Conservation (phyloP, 2,113 vertebrate species). For the Menidia beryllina region DNA sequence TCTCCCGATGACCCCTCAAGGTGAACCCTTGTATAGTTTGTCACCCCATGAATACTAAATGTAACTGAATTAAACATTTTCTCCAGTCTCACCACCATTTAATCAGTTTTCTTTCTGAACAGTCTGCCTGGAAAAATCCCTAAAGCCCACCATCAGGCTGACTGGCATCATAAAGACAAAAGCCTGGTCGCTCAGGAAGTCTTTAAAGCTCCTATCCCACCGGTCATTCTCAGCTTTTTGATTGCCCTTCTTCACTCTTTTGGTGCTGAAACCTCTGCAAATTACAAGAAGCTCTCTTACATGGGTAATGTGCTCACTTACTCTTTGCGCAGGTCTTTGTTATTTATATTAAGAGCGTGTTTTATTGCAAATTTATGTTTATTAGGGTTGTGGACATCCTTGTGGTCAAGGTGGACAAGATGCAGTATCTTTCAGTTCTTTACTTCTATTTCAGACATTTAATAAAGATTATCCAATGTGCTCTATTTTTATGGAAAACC, state of each 20-base stretch:
- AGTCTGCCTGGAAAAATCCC: conserved; percentile 73
- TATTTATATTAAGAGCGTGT: neutral
- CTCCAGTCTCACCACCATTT: conserved; percentile 74
- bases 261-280: conserved; percentile 11
- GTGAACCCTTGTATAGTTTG: conserved; percentile 78
- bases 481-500: neutral
- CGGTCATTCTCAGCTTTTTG: conserved; percentile 22
- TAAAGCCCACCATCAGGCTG: conserved; percentile 51
- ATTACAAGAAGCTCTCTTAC: conserved; percentile 15
- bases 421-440: no score
- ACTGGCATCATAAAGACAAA: conserved; percentile 68
- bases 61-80: conserved; percentile 75
- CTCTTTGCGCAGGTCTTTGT: neutral
- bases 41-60: conserved; percentile 79
- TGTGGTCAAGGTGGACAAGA: no score
- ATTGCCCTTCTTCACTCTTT: neutral
- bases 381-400: no score
- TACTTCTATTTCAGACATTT: no score
- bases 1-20: conserved; percentile 79
- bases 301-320: conserved; percentile 10
- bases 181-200: conserved; percentile 40
- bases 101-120: conserved; percentile 78
- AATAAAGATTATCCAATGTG: no score
- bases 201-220: conserved; percentile 27
- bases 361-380: neutral